phyloP scores from a whole-genome alignment of 2,113 vertebrate species.

The Rhinopomastus cyanomelas region DNA sequence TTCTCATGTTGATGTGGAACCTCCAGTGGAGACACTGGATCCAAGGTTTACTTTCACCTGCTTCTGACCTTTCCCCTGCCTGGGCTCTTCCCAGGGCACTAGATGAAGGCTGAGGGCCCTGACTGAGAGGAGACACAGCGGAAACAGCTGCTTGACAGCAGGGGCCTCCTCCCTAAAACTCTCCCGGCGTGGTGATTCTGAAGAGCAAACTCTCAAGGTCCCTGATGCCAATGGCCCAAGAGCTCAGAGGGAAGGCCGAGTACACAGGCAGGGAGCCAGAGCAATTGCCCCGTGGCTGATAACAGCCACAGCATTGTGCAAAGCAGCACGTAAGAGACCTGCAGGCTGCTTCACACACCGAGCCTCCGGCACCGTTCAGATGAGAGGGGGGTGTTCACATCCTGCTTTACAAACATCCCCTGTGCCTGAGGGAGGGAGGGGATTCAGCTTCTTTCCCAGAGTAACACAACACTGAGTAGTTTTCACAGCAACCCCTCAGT shows the following conservation, averaged over 20 bases:
- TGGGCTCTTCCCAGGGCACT: neutral
- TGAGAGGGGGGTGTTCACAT: neutral
- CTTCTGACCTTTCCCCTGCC: neutral
- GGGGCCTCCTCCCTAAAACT: neutral
- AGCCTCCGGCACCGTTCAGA: neutral
- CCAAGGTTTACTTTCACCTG: neutral
- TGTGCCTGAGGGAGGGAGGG: accelerated
- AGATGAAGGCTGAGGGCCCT: neutral
- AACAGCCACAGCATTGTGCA: neutral
- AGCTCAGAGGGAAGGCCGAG: neutral
- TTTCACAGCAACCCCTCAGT: neutral
- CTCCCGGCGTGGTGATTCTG: neutral
- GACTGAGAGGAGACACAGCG: neutral
- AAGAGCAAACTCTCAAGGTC: neutral
- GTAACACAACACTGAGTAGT: neutral
- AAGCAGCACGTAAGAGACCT: constrained; percentile 26
- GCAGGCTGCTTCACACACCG: neutral
- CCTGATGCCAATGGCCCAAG: neutral
- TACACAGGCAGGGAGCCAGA: constrained; percentile 43
- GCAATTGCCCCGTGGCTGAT: neutral
- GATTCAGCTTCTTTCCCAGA: neutral
- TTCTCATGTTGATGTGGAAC: too few relatives aligned
- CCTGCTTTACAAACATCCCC: neutral
- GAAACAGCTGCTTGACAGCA: neutral
- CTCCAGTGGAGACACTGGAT: accelerated